Conservation (phyloP, 2,888 invertebrate species). For the Caenorhabditis sp. region DNA sequence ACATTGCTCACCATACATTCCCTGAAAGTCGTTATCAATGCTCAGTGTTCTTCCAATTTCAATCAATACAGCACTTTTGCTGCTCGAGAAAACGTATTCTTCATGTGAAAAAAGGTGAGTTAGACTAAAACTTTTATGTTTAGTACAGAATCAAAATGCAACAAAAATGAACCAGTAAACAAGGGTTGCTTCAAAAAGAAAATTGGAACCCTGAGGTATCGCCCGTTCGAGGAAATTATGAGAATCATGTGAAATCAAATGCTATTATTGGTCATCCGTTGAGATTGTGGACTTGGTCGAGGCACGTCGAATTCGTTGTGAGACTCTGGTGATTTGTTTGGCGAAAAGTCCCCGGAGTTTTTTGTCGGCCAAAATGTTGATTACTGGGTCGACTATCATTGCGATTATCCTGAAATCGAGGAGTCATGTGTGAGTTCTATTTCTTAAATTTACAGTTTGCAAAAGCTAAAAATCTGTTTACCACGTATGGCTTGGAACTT, state of each 20-base stretch:
- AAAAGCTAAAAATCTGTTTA: no score
- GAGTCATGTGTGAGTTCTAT: no score
- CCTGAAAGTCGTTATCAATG: not conserved
- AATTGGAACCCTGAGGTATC: not conserved
- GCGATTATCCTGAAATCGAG: constrained; percentile 69
- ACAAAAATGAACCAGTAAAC: not conserved
- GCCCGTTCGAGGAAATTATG: not conserved
- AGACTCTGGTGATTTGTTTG: constrained; percentile 39
- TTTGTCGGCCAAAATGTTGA: constrained; percentile 77
- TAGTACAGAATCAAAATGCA: not conserved
- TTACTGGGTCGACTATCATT: constrained; percentile 78
- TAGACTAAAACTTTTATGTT: not conserved
- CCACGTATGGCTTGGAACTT: no score
- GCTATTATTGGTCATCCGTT: constrained; percentile 53
- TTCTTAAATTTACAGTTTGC: no score
- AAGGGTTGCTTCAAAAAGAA: not conserved
- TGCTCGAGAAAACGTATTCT: constrained; percentile 23
- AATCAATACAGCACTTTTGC: constrained; percentile 8
- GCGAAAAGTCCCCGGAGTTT: constrained; percentile 61
- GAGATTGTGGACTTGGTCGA: constrained; percentile 61
- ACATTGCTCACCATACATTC: constrained; percentile 32
- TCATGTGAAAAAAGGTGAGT: not conserved
- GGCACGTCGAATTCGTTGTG: constrained; percentile 40
- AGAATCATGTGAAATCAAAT: not conserved
- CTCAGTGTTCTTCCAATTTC: not conserved